A percentile compares a stretch with the other conserved stretches of the same genome.
These are phyloP conservation scores for Drosophila burlai DNA, from an alignment of 1,140 invertebrate species.

Conservation along the genomic window DNA sequence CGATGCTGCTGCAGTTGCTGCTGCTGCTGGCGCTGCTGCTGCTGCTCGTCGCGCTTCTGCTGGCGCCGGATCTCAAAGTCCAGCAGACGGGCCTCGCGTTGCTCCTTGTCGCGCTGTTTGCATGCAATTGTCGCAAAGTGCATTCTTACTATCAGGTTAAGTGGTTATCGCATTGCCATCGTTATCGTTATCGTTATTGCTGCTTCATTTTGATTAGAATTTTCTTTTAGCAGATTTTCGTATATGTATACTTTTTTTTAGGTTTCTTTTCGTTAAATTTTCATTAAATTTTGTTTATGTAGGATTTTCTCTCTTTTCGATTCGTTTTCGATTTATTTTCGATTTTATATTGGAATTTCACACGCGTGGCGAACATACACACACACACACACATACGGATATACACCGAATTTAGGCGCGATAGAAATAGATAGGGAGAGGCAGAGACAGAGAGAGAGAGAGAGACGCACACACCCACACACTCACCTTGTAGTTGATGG, in stretches of 20 bases:
- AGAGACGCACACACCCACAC: slow-evolving; percentile 58
- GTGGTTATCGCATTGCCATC: slow-evolving; percentile 47
- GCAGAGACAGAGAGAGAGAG: slow-evolving; percentile 33
- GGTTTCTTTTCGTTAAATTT: slow-evolving; percentile 5
- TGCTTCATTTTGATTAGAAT: slow-evolving; percentile 19
- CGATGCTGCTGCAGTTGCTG: slow-evolving; percentile 78
- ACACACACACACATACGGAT: slow-evolving; percentile 31
- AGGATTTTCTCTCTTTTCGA: slow-evolving; percentile 6
- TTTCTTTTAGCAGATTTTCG: slow-evolving; percentile 6
- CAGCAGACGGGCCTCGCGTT: slow-evolving; percentile 83
- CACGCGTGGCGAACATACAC: slow-evolving; percentile 32
- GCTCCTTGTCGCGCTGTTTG: slow-evolving; percentile 85
- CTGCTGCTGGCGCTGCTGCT: slow-evolving; percentile 79
- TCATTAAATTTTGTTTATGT: slow-evolving; percentile 5
- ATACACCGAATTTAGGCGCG: slow-evolving; percentile 35
- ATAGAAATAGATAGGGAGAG: slow-evolving; percentile 45
- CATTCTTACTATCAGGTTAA: slow-evolving; percentile 76
- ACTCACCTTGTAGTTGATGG: slow-evolving; percentile 85
- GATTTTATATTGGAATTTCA: slow-evolving; percentile 29
- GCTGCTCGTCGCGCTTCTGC: slow-evolving; percentile 84
- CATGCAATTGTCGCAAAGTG: slow-evolving; percentile 84
- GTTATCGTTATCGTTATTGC: slow-evolving; percentile 28
- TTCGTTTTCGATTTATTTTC: slow-evolving; percentile 32
- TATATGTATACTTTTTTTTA: not conserved
- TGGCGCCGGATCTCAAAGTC: slow-evolving; percentile 85